Base-by-base conservation (phyloP, 2,113 vertebrate genomes). In the Bos indicus region DNA sequence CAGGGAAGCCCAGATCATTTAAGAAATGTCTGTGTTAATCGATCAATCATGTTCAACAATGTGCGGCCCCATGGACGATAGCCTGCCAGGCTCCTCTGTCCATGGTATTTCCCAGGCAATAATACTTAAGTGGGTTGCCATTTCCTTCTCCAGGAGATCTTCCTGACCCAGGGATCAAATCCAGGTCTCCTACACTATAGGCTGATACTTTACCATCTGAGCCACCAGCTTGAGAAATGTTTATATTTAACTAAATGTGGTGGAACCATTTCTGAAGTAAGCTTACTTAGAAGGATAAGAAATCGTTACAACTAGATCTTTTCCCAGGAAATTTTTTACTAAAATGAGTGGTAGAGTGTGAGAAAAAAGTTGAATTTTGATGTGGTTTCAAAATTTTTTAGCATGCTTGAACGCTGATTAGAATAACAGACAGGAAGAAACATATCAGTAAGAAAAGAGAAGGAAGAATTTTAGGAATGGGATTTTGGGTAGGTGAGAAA, bases 11-110 rank as follows among this genome's bases (percentile, higher is more conserved):
- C 64, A 71, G n/a, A 21, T 36, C 64, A 36, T 40, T 74, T 43
- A 74, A 74, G 36, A 77, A 77, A 14, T 77, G 36, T 43, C n/a
- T 71, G 19, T 40, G 67, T 40, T 40, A 71, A 19, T 40, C 6
- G 10, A 40, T 36, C 67, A 6, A 40, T 40, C 10, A 23, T 40
- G 10, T 40, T 71, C n/a, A 71, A 71, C n/a, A 71, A 23, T 40
- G 19, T 71, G 3, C 0, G 0, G 12, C 36, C 40, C 12, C 23
- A 77, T 43, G 36, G 71, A 74, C 1, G 0, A 25, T 74, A 74
- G 71, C 71, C 23, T 25, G 3, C 36, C n/a, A 40, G n/a, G 67
- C 36, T 77, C 40, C 71, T 77, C 71, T 43, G 36, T 77, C 36
- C 71, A 26, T 26, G 6, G 11, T 36, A 77, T 77, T 77, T 14